Conservation (phyloP, 1,140 invertebrate genomes). For the Cotesia typhae region DNA sequence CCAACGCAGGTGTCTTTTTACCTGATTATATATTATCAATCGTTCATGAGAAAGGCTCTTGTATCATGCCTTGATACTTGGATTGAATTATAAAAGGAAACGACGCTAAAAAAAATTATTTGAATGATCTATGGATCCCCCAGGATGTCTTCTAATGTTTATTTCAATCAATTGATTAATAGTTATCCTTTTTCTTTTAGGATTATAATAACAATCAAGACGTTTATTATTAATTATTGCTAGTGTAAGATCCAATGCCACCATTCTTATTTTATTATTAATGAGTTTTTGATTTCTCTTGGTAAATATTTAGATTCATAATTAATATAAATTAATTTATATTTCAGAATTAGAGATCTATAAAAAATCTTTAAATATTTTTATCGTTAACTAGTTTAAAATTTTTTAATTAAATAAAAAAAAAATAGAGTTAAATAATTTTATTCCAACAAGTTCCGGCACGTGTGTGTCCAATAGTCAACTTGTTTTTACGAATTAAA, state of each 20-base stretch:
- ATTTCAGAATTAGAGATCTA: no score
- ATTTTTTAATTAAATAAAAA: no score
- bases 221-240: no score
- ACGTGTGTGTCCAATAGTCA: conserved; percentile 1
- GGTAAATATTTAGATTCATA: no score
- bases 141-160: conserved; percentile 7
- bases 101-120: conserved; percentile 2
- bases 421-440: no score
- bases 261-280: no score
- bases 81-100: conserved; percentile 20
- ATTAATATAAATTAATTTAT: no score
- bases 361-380: no score
- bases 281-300: no score
- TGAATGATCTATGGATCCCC: conserved; percentile 20
- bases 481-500: conserved; percentile 22
- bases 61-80: not conserved
- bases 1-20: conserved; percentile 14
- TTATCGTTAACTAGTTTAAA: no score
- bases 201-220: no score
- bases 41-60: not conserved
- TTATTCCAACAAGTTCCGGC: not conserved
- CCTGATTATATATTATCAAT: conserved; percentile 16
- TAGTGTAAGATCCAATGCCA: no score
- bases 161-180: conserved; percentile 16
- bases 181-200: conserved; percentile 1